Evolutionary conservation across 1,140 invertebrate genomes (phyloP), one percentile per base, ranked within the genome.

Genomic region (Orius laevigatus): DNA sequence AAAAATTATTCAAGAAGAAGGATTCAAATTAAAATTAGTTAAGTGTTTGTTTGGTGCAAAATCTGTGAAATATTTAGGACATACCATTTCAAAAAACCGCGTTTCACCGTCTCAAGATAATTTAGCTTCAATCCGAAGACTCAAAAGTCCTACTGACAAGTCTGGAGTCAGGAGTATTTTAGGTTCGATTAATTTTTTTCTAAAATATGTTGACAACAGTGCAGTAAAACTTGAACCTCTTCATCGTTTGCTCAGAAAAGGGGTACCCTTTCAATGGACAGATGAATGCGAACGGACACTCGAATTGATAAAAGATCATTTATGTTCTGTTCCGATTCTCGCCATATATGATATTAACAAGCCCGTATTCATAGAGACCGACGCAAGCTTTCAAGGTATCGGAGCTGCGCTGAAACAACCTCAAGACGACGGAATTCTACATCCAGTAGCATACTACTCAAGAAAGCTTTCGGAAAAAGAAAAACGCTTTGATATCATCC

Each of bases 361-460:
- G 20, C 57, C 60, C 44, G 62, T 61, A 5, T 12, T 56, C 3
- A 61, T 63, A 8, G 59, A 61, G 25, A 63, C 61, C 46, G 61
- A 64, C 55, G 60, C 63, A 5, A 53, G 32, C 39, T 53, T 10
- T 31, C 47, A 51, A 59, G n/a, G 64, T 20, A 39, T 66, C 15
- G 65, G 63, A 35, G 60, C 63, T 18, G 40, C 64, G 4, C 43
- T 63, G 35, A 60, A 62, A 54, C 60, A n/a, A 64, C 50, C 36
- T 51, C 56, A 60, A 53, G 4, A 14, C 9, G 51, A 60, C 49
- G 50, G 46, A 43, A 20, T 53, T 54, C 43, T 57, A 52, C 58
- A 59, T 50, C 58, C 57, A 34, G 56, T 48, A 10, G 47, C 47
- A 12, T 54, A 51, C 16, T 48, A 39, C 25, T 48, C 47, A 12